phyloP scores from a whole-genome alignment of 2,797 vertebrate species.

The Sparus aurata region DNA sequence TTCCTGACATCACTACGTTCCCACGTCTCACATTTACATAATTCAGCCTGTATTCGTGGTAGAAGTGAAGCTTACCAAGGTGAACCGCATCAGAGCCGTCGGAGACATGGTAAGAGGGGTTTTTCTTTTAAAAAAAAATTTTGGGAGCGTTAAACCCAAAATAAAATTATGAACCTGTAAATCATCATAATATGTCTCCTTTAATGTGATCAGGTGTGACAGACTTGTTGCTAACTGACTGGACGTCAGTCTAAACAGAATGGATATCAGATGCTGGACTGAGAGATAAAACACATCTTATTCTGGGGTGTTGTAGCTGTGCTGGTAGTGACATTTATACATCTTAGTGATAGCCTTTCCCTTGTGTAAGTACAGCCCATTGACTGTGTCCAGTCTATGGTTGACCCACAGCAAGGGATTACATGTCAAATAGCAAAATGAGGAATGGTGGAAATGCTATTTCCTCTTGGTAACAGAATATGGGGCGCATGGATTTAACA shows the following conservation, averaged over 20 bases:
- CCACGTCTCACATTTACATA: no score
- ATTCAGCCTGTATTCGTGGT: no score
- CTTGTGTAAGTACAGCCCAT: not conserved
- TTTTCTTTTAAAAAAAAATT: no score
- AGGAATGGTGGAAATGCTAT: not conserved
- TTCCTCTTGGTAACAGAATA: conserved; percentile 14
- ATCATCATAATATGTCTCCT: not conserved
- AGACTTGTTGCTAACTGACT: conserved; percentile 14
- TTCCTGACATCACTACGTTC: no score
- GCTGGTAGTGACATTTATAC: conserved; percentile 53
- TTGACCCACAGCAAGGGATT: conserved; percentile 4
- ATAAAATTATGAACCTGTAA: no score
- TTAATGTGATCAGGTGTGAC: not conserved
- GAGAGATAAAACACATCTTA: conserved; percentile 29
- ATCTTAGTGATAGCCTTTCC: not conserved
- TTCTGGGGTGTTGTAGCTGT: conserved; percentile 34
- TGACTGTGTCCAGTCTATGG: not conserved
- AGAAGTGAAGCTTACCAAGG: no score
- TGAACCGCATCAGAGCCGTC: no score
- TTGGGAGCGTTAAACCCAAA: no score
- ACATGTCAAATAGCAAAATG: conserved; percentile 17
- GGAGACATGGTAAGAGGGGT: no score
- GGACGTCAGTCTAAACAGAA: not conserved
- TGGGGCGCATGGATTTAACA: conserved; percentile 7
- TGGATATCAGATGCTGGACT: conserved; percentile 15